Evolutionary conservation across 2,113 vertebrate species (phyloP).

Genomic region (Dolichallabes microphthalmus): DNA sequence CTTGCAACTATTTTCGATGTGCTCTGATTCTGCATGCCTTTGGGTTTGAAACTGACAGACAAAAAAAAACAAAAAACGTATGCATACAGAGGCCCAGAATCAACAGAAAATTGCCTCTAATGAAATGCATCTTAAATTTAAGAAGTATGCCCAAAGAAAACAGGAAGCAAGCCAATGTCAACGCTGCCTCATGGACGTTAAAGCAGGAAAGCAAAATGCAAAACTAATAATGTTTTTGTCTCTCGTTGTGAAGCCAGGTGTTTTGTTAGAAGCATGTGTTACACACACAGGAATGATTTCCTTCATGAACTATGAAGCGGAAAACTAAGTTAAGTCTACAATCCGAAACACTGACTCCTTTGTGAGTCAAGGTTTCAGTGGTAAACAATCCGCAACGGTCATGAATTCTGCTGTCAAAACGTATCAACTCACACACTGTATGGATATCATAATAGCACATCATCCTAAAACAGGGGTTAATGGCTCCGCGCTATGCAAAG

Average conservation of each 20-base stretch:
- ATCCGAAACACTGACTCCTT: constrained; percentile 10
- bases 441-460: constrained; percentile 14
- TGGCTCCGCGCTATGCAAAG: neutral
- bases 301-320: constrained; percentile 26
- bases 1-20: constrained; percentile 25
- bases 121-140: constrained; percentile 19
- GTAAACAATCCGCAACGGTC: neutral
- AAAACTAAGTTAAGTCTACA: constrained; percentile 23
- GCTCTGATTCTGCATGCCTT: constrained; percentile 8
- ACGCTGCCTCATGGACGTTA: neutral
- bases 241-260: constrained; percentile 11
- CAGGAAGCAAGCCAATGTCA: constrained; percentile 14
- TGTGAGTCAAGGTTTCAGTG: neutral
- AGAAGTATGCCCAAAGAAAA: constrained; percentile 3
- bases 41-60: neutral
- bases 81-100: neutral
- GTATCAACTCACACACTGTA: constrained; percentile 8
- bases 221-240: constrained; percentile 6
- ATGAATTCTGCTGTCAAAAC: constrained; percentile 17
- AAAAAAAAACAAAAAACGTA: neutral
- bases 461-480: constrained; percentile 11
- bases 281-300: constrained; percentile 30
- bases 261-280: constrained; percentile 18
- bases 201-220: neutral
- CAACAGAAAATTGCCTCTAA: neutral